A percentile compares a stretch with the other conserved stretches of the same genome.
These are phyloP conservation scores for Omphaloscelis lunosa DNA, from an alignment of 2,888 invertebrate species.

Conservation along the genomic window DNA sequence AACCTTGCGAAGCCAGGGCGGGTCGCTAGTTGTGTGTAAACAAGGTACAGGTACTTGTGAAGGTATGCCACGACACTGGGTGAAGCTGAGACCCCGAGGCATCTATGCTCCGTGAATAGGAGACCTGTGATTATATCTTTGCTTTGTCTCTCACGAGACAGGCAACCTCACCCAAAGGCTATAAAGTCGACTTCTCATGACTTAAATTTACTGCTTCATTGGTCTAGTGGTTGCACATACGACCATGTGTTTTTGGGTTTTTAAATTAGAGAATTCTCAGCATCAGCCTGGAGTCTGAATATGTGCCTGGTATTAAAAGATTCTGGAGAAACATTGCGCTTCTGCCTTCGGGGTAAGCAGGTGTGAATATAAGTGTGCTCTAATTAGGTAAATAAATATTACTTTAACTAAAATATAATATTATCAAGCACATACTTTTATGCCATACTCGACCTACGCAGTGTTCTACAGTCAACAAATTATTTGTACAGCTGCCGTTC, in stretches of 20 bases:
- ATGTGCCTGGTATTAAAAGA: background rate
- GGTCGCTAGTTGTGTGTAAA: background rate
- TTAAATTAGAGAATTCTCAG: background rate
- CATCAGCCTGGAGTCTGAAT: no score
- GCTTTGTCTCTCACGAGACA: slow-evolving; percentile 45
- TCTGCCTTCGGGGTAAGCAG: background rate
- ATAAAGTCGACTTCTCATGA: slow-evolving; percentile 1
- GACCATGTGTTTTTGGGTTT: background rate
- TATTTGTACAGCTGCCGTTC: background rate
- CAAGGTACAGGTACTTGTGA: slow-evolving; percentile 18
- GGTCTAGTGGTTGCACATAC: background rate
- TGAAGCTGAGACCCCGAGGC: slow-evolving; percentile 47
- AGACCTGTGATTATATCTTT: slow-evolving; percentile 57
- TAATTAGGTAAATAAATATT: background rate
- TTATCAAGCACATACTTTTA: background rate
- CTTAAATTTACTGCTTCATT: background rate
- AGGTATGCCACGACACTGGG: slow-evolving; percentile 45
- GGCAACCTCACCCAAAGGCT: slow-evolving; percentile 24
- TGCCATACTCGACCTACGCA: background rate
- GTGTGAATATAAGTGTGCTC: background rate
- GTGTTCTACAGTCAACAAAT: background rate
- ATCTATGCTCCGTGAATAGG: slow-evolving; percentile 45
- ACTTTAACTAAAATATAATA: background rate
- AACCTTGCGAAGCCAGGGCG: background rate
- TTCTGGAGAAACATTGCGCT: background rate